Evolutionary conservation across 2,113 vertebrate species (phyloP).

Genomic region (Platanista minor): DNA sequence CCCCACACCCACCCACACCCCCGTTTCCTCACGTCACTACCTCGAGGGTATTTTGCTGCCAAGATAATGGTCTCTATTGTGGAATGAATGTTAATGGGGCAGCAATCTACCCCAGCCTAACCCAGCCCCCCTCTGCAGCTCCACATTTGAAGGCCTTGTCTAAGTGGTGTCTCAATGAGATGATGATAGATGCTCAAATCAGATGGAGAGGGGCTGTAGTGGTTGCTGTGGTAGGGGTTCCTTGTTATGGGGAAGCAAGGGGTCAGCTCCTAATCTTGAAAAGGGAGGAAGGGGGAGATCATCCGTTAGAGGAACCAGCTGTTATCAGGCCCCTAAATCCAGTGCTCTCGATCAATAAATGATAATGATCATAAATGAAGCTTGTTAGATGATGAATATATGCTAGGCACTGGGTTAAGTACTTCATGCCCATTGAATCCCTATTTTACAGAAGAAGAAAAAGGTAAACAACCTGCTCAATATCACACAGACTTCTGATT

Average conservation of each 20-base stretch:
- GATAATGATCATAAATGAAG: neutral
- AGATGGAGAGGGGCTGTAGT: conserved; percentile 18
- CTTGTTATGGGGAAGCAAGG: neutral
- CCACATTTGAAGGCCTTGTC: neutral
- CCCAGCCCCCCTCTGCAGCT: neutral
- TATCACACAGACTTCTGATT: neutral
- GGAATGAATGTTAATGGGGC: conserved; percentile 66
- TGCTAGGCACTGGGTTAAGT: neutral
- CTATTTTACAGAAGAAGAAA: neutral
- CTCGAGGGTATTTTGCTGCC: conserved; percentile 69
- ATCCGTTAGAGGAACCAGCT: neutral
- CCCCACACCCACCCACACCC: conserved; percentile 44
- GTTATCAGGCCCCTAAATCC: neutral
- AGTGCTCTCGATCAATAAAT: neutral
- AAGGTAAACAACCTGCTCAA: neutral
- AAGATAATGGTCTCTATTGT: conserved; percentile 72
- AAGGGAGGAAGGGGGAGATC: neutral
- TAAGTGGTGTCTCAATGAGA: conserved; percentile 29
- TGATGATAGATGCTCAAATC: conserved; percentile 49
- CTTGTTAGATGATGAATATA: neutral
- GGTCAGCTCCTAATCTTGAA: neutral
- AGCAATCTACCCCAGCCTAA: neutral
- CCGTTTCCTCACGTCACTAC: conserved; percentile 70
- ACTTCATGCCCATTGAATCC: neutral
- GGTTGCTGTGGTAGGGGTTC: neutral